Evolutionary conservation across 2,797 vertebrate genomes (phyloP).

Genomic region (Spea hammondii): DNA sequence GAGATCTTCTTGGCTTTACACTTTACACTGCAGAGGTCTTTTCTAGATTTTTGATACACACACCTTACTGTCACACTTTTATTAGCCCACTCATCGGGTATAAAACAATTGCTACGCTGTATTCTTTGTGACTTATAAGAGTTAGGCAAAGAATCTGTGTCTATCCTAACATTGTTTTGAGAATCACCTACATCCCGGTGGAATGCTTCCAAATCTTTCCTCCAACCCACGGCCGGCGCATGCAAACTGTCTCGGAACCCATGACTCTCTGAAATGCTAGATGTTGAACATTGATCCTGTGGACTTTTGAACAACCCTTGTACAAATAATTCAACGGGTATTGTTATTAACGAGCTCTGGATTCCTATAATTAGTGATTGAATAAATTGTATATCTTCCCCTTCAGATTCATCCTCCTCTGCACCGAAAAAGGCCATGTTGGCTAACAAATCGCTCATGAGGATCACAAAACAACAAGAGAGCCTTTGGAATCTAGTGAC

Average conservation of each 20-base stretch:
- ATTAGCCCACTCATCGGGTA: not conserved
- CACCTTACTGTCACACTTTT: too few species aligned
- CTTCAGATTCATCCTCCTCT: not conserved
- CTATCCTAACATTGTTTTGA: not conserved
- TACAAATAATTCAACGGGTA: slow-evolving; percentile 60
- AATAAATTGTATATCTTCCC: slow-evolving; percentile 1
- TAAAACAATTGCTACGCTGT: not conserved
- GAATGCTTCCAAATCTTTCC: not conserved
- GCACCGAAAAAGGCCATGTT: slow-evolving; percentile 67
- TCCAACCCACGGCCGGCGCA: not conserved
- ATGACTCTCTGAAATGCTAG: not conserved
- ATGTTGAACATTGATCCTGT: slow-evolving; percentile 18
- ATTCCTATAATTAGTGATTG: slow-evolving; percentile 60
- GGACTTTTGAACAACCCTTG: slow-evolving; percentile 61
- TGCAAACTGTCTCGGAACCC: slow-evolving; percentile 17
- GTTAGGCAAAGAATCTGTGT: not conserved
- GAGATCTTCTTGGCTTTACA: too few species aligned
- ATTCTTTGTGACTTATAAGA: not conserved
- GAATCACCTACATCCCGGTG: not conserved
- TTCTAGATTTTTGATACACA: too few species aligned
- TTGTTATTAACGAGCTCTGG: slow-evolving; percentile 62
- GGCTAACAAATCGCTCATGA: slow-evolving; percentile 60
- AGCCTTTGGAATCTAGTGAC: slow-evolving; percentile 66
- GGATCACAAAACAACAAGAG: slow-evolving; percentile 60
- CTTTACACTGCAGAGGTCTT: too few species aligned